phyloP scores from a whole-genome alignment of 2,797 vertebrate species.

The Gymnoscopelus braueri region DNA sequence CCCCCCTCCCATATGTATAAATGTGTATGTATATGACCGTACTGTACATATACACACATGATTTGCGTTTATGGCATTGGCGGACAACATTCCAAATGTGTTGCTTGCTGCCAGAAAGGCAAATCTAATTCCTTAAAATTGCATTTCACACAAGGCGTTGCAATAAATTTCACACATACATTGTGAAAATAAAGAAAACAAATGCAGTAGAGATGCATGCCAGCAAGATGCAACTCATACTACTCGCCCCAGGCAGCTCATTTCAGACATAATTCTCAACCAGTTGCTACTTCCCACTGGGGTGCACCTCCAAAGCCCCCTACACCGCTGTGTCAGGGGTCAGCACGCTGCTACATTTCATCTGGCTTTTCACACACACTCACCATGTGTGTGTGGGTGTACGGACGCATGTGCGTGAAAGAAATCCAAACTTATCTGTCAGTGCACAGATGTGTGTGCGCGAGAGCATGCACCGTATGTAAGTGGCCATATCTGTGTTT shows the following conservation, averaged over 20 bases:
- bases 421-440: conserved; percentile 10
- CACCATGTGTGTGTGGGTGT: conserved; percentile 12
- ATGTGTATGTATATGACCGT: conserved; percentile 1
- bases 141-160: conserved; percentile 23
- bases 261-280: conserved; percentile 37
- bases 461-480: background rate
- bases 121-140: conserved; percentile 36
- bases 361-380: conserved; percentile 44
- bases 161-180: conserved; percentile 23
- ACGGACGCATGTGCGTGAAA: conserved; percentile 21
- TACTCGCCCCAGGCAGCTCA: background rate
- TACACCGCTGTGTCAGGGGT: conserved; percentile 31
- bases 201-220: conserved; percentile 18
- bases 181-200: conserved; percentile 20
- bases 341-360: conserved; percentile 36
- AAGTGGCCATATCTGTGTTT: conserved; percentile 22
- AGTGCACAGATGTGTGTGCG: background rate
- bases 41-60: conserved; percentile 14
- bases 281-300: conserved; percentile 29
- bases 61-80: background rate
- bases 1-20: background rate
- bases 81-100: too few relatives aligned
- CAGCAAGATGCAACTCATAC: conserved; percentile 20
- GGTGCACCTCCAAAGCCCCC: conserved; percentile 15
- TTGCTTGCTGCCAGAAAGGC: conserved; percentile 29